Percentiles rank a stretch among this genome's conserved stretches.
Conservation (phyloP, 2,797 vertebrate species). For the Lagocephalus sceleratus region DNA sequence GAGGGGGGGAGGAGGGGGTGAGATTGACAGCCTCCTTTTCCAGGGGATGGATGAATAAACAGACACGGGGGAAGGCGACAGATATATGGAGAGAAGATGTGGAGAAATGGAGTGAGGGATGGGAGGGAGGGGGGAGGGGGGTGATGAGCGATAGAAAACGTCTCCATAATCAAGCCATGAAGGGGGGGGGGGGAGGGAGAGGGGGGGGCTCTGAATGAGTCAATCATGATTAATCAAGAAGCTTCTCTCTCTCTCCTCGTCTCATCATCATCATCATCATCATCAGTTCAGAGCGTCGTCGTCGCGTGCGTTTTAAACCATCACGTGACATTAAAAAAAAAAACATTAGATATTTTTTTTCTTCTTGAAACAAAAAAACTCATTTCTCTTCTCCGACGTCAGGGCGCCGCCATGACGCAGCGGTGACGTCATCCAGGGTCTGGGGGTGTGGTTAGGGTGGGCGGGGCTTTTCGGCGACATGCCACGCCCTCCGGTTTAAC, state of each 20-base stretch:
- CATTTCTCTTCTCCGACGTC: neutral
- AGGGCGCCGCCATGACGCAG: neutral
- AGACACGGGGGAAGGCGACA: constrained; percentile 34
- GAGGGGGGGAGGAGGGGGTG: constrained; percentile 45
- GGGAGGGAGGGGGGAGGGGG: constrained; percentile 38
- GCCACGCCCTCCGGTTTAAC: too few species aligned
- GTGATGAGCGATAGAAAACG: constrained; percentile 55
- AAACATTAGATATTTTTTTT: too few species aligned
- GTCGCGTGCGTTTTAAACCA: constrained; percentile 5
- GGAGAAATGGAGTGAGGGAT: constrained; percentile 31
- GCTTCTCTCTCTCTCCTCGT: constrained; percentile 49
- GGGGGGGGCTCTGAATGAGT: constrained; percentile 74
- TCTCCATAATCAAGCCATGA: constrained; percentile 72
- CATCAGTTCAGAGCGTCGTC: constrained; percentile 17
- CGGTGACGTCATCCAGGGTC: too few species aligned
- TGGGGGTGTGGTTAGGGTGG: too few species aligned
- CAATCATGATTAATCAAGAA: constrained; percentile 80
- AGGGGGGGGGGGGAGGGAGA: constrained; percentile 49
- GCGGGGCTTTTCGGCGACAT: too few species aligned
- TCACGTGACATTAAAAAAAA: too few species aligned
- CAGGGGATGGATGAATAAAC: constrained; percentile 72
- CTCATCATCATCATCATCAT: constrained; percentile 49
- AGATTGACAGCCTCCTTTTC: constrained; percentile 74
- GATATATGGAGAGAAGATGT: constrained; percentile 24
- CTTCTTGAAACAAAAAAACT: too few species aligned